These are phyloP conservation scores for Prosopocoilus inquinatus DNA, from an alignment of 2,888 invertebrate species.

Conservation along the genomic window DNA sequence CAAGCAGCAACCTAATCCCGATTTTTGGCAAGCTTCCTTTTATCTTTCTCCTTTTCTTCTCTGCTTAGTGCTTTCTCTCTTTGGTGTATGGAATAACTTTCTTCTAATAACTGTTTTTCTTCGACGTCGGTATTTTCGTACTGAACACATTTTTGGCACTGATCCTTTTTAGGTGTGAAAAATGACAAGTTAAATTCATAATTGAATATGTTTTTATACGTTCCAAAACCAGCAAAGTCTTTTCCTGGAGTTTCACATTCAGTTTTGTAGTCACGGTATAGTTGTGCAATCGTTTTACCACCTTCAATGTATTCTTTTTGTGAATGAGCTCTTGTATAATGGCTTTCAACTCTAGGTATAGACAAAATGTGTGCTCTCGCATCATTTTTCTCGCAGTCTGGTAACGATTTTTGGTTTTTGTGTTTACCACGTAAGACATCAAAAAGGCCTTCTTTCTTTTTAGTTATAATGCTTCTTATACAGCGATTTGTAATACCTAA, in stretches of 20 bases:
- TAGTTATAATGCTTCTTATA: constrained; percentile 27
- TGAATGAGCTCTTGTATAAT: constrained; percentile 34
- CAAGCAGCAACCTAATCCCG: constrained; percentile 12
- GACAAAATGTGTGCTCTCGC: constrained; percentile 35
- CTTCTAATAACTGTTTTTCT: too few relatives aligned
- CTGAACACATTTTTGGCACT: too few relatives aligned
- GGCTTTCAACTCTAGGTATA: constrained; percentile 34
- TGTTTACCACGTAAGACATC: constrained; percentile 33
- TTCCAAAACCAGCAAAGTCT: not conserved
- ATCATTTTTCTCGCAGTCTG: constrained; percentile 27
- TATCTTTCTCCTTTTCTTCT: constrained; percentile 22
- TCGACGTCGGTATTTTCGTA: too few relatives aligned
- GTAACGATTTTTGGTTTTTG: constrained; percentile 31
- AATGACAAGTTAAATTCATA: constrained; percentile 6
- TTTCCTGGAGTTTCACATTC: constrained; percentile 1
- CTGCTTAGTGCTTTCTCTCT: constrained; percentile 22
- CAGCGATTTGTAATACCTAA: constrained; percentile 29
- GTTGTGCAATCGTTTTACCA: constrained; percentile 2
- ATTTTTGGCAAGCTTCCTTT: constrained; percentile 11
- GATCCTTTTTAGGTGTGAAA: constrained; percentile 10
- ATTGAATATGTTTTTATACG: constrained; percentile 4
- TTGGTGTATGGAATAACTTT: constrained; percentile 6
- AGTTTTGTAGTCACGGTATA: constrained; percentile 1
- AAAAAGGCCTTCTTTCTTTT: constrained; percentile 19
- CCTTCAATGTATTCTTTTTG: constrained; percentile 14